Percentiles rank a stretch among this genome's conserved stretches.
phyloP scores from a whole-genome alignment of 2,113 vertebrate species.

The Dolichallabes microphthalmus region DNA sequence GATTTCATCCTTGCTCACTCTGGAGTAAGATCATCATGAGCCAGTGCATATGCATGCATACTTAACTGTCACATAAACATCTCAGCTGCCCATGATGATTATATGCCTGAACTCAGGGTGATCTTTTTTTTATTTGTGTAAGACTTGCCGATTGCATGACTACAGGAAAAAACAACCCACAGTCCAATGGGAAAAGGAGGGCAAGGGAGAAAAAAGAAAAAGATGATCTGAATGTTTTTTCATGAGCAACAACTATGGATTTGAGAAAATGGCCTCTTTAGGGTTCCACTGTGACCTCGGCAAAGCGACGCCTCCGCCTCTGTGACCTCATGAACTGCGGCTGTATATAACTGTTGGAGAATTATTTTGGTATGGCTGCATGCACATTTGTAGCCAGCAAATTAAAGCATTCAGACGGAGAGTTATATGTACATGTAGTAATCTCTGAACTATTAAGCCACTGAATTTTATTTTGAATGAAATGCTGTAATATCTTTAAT shows the following conservation, averaged over 20 bases:
- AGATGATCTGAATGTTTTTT: conserved; percentile 62
- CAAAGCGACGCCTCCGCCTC: conserved; percentile 47
- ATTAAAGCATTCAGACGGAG: background rate
- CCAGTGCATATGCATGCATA: conserved; percentile 5
- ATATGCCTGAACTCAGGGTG: conserved; percentile 38
- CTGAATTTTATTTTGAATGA: conserved; percentile 19
- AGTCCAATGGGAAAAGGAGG: conserved; percentile 34
- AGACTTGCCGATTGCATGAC: conserved; percentile 63
- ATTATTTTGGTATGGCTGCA: conserved; percentile 12
- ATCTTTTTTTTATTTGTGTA: conserved; percentile 51
- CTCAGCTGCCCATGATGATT: conserved; percentile 13
- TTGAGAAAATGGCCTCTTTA: conserved; percentile 61
- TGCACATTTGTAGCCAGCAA: conserved; percentile 20
- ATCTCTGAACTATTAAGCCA: background rate
- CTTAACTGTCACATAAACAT: conserved; percentile 4
- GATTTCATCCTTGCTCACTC: conserved; percentile 4
- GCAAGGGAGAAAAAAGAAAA: conserved; percentile 56
- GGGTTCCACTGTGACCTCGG: conserved; percentile 58
- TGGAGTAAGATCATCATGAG: background rate
- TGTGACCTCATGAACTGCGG: conserved; percentile 44
- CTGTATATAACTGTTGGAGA: conserved; percentile 34
- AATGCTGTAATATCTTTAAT: background rate
- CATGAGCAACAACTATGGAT: conserved; percentile 54
- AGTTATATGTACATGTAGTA: background rate
- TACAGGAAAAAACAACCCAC: conserved; percentile 59